Evolutionary conservation across 1,140 invertebrate genomes (phyloP).

Genomic region (Lysiphlebus fabarum): DNA sequence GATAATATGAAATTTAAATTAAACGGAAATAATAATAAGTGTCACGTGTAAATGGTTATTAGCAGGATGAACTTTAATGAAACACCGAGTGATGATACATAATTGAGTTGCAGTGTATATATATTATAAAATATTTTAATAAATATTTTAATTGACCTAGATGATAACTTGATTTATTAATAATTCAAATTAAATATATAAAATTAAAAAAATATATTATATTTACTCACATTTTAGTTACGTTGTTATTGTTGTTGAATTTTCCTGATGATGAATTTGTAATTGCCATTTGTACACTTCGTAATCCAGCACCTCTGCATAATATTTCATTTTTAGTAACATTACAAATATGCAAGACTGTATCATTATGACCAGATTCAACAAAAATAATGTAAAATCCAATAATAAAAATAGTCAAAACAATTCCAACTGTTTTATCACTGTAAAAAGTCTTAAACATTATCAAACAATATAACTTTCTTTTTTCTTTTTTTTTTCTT

Average conservation of each 20-base stretch:
- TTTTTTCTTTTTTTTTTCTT: too few species aligned
- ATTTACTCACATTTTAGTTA: conserved; percentile 21
- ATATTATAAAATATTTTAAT: too few species aligned
- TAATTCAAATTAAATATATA: background rate
- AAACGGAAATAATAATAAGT: too few species aligned
- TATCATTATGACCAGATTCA: conserved; percentile 17
- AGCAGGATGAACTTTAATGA: too few species aligned
- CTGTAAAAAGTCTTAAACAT: conserved; percentile 29
- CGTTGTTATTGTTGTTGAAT: conserved; percentile 3
- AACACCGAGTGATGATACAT: too few species aligned
- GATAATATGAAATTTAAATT: too few species aligned
- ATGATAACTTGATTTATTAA: too few species aligned
- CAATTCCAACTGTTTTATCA: conserved; percentile 23
- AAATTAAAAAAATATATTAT: background rate
- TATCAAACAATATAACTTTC: conserved; percentile 5
- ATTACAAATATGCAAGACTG: conserved; percentile 31
- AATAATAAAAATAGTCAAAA: conserved; percentile 14
- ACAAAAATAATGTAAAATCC: conserved; percentile 17
- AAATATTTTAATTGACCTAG: too few species aligned
- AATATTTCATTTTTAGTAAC: conserved; percentile 36
- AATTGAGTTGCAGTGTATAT: too few species aligned
- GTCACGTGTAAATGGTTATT: too few species aligned
- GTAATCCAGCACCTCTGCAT: conserved; percentile 27
- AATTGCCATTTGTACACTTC: conserved; percentile 14
- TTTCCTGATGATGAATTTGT: background rate